Evolutionary conservation across 2,797 vertebrate genomes (phyloP).

Genomic region (Hydrocynus forskahlii): DNA sequence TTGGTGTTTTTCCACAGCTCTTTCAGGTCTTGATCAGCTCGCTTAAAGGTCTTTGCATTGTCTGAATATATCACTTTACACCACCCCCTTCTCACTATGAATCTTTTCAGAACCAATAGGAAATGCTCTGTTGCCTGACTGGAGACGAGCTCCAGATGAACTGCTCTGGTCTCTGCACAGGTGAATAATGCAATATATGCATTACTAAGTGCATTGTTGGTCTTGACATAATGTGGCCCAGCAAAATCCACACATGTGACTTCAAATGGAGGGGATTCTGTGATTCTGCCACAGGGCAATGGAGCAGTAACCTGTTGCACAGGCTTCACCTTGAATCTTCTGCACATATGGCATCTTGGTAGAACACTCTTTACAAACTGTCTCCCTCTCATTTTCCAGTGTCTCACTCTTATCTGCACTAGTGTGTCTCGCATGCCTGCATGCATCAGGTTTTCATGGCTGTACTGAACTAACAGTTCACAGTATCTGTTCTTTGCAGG

Average conservation of each 20-base stretch:
- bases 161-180: constrained; percentile 37
- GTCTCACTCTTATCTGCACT: constrained; percentile 27
- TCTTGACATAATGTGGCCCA: constrained; percentile 31
- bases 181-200: constrained; percentile 42
- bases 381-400: constrained; percentile 30
- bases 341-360: constrained; percentile 9
- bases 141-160: constrained; percentile 44
- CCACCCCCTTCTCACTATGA: constrained; percentile 15
- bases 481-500: not conserved
- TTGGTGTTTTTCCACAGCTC: constrained; percentile 26
- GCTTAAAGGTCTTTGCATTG: constrained; percentile 43
- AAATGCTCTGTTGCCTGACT: constrained; percentile 18
- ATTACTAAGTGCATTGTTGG: not conserved
- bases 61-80: constrained; percentile 37
- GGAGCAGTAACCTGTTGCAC: constrained; percentile 27
- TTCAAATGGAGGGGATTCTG: constrained; percentile 27
- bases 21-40: constrained; percentile 43
- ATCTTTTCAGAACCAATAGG: constrained; percentile 12
- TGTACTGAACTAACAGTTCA: constrained; percentile 25
- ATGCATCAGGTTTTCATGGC: constrained; percentile 35
- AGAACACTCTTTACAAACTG: constrained; percentile 31
- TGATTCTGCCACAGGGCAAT: constrained; percentile 38
- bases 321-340: constrained; percentile 19
- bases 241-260: constrained; percentile 37
- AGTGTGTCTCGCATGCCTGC: constrained; percentile 36